Evolutionary conservation across 2,888 invertebrate genomes (phyloP).

Genomic region (Mythimna albipuncta): DNA sequence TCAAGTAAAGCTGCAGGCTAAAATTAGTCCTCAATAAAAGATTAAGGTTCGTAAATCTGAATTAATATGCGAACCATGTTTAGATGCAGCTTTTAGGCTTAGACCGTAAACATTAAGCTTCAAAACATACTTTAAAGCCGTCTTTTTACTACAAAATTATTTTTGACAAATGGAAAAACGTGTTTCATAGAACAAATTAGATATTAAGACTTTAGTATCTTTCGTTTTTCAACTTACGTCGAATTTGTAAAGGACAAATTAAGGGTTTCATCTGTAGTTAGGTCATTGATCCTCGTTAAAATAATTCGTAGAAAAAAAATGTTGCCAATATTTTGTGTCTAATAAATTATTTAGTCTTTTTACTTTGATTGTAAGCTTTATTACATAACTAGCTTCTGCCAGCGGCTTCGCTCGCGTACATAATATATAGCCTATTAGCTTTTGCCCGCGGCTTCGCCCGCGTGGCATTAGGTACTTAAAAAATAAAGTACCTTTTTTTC

Average conservation of each 20-base stretch:
- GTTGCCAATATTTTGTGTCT: neutral
- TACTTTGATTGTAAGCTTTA: neutral
- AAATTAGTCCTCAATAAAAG: neutral
- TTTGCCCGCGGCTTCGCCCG: too few species aligned
- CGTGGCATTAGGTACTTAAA: too few species aligned
- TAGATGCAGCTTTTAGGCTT: constrained; percentile 18
- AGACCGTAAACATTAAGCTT: constrained; percentile 9
- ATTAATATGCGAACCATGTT: constrained; percentile 26
- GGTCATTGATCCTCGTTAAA: constrained; percentile 18
- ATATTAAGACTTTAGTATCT: neutral
- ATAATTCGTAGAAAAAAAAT: neutral
- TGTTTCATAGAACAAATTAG: constrained; percentile 17
- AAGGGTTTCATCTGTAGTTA: constrained; percentile 14
- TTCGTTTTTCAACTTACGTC: constrained; percentile 4
- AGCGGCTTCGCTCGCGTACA: too few species aligned
- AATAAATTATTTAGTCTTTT: constrained; percentile 5
- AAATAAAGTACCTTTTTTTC: too few species aligned
- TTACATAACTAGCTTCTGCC: too few species aligned
- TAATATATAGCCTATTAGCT: too few species aligned
- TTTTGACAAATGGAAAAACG: constrained; percentile 29
- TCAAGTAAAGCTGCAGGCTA: too few species aligned
- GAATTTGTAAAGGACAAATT: constrained; percentile 3
- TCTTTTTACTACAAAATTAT: constrained; percentile 6
- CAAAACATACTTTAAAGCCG: neutral
- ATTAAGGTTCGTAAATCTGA: constrained; percentile 26